Percentiles rank a stretch among this genome's conserved stretches.
Conservation (phyloP, 2,888 invertebrate genomes). For the Drosophila parthenogenetica region DNA sequence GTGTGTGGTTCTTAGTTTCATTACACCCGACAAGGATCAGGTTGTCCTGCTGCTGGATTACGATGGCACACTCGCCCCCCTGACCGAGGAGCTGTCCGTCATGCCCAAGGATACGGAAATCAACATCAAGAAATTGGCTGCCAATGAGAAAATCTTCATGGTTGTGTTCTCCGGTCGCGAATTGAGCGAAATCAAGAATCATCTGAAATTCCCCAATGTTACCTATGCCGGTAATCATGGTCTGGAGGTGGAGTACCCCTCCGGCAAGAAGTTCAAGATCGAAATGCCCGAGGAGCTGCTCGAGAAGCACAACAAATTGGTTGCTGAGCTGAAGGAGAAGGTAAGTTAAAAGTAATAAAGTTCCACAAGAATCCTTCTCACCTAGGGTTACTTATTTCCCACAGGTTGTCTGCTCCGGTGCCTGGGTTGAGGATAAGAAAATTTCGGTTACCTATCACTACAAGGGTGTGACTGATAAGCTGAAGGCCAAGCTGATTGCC, state of each 20-base stretch:
- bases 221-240: slow-evolving; percentile 92
- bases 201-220: slow-evolving; percentile 87
- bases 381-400: background rate
- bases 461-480: slow-evolving; percentile 88
- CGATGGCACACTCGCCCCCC: slow-evolving; percentile 91
- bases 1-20: slow-evolving; percentile 71
- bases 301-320: slow-evolving; percentile 88
- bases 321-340: slow-evolving; percentile 89
- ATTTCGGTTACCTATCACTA: slow-evolving; percentile 91
- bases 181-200: slow-evolving; percentile 90
- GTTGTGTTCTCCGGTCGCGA: slow-evolving; percentile 90
- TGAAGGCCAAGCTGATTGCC: slow-evolving; percentile 87
- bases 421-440: slow-evolving; percentile 92
- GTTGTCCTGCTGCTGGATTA: slow-evolving; percentile 90
- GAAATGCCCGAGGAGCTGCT: slow-evolving; percentile 90
- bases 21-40: slow-evolving; percentile 88
- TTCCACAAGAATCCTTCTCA: background rate
- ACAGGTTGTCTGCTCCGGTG: slow-evolving; percentile 89
- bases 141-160: slow-evolving; percentile 90
- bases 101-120: slow-evolving; percentile 90
- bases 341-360: slow-evolving; percentile 73
- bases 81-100: slow-evolving; percentile 88
- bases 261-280: slow-evolving; percentile 91
- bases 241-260: slow-evolving; percentile 90
- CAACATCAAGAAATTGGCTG: slow-evolving; percentile 89